Conservation (phyloP, 2,113 vertebrate genomes). For the Meles meles region DNA sequence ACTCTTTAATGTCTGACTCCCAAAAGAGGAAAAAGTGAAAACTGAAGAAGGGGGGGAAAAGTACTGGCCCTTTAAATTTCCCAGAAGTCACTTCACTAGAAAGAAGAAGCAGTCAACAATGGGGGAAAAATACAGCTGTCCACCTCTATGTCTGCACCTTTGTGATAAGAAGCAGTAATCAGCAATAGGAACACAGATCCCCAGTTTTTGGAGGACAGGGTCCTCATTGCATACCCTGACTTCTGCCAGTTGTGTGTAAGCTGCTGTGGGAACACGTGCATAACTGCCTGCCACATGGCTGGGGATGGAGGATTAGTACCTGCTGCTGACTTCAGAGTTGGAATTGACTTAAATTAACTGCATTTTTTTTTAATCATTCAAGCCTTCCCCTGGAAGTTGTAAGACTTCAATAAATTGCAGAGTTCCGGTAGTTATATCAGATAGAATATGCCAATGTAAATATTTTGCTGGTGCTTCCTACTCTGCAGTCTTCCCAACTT, state of each 20-base stretch:
- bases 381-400: not conserved
- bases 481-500: not conserved
- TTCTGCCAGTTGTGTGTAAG: not conserved
- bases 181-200: not conserved
- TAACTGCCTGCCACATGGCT: not conserved
- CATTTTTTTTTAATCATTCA: not conserved
- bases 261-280: not conserved
- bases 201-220: not conserved
- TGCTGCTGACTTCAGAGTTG: not conserved
- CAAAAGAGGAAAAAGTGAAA: not conserved
- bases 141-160: not conserved
- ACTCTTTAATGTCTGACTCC: not conserved
- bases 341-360: not conserved
- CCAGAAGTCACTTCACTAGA: not conserved
- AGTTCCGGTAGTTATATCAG: not conserved
- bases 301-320: no score
- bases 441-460: not conserved
- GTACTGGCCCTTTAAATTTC: not conserved
- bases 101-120: not conserved
- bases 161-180: not conserved
- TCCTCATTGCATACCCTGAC: not conserved
- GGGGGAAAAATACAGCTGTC: not conserved
- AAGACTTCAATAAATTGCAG: not conserved
- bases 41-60: not conserved
- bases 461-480: not conserved